Evolutionary conservation across 2,113 vertebrate species (phyloP).

Genomic region (Tetraodon nigroviridis): DNA sequence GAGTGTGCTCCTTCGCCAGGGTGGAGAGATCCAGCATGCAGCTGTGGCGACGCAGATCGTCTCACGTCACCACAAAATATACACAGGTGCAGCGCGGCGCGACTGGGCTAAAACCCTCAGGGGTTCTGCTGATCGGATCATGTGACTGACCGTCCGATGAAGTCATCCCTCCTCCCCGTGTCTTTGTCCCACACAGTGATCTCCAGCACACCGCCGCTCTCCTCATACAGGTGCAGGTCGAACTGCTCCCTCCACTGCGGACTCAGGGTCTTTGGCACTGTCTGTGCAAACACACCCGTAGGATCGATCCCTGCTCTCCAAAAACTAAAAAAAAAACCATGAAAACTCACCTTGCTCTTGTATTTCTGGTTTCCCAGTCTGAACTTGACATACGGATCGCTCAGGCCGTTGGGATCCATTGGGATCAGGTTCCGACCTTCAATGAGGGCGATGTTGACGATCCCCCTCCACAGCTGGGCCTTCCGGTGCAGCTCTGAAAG

Average conservation of each 20-base stretch:
- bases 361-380: constrained; percentile 89
- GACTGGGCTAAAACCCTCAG: background rate
- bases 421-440: constrained; percentile 85
- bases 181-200: constrained; percentile 94
- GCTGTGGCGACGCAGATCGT: constrained; percentile 60
- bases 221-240: constrained; percentile 90
- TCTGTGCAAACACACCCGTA: constrained; percentile 63
- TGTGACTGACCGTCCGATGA: constrained; percentile 89
- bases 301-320: background rate
- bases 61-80: too few relatives aligned
- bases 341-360: constrained; percentile 85
- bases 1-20: constrained; percentile 85
- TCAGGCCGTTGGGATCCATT: constrained; percentile 89
- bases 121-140: background rate
- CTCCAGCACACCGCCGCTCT: constrained; percentile 84
- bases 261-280: constrained; percentile 88
- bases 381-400: constrained; percentile 94
- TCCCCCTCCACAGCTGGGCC: constrained; percentile 86
- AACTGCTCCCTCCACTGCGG: constrained; percentile 96
- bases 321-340: too few relatives aligned
- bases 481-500: constrained; percentile 86
- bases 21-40: constrained; percentile 86
- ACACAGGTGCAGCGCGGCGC: background rate
- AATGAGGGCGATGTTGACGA: constrained; percentile 87
- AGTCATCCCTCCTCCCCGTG: constrained; percentile 88